A percentile compares a stretch with the other conserved stretches of the same genome.
phyloP scores from a whole-genome alignment of 2,797 vertebrate genomes.

The Botia almorhae region DNA sequence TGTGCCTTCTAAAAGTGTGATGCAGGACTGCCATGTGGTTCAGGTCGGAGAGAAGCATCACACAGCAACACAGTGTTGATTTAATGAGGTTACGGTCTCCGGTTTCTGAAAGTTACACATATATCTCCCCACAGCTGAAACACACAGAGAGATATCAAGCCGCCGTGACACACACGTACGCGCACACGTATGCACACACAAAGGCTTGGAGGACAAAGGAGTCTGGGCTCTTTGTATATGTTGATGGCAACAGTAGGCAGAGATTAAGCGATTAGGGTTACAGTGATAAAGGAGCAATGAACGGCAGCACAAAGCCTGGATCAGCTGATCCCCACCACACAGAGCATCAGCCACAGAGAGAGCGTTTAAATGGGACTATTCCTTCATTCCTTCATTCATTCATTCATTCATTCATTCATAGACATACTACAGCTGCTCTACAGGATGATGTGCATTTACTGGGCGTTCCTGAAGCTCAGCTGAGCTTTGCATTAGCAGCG shows the following conservation, averaged over 20 bases:
- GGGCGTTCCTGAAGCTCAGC: too few species aligned
- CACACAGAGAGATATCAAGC: conserved; percentile 58
- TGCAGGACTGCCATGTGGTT: not conserved
- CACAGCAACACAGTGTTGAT: conserved; percentile 34
- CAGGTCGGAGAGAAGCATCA: conserved; percentile 7
- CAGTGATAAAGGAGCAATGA: conserved; percentile 68
- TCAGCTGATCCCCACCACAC: conserved; percentile 37
- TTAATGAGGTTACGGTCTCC: conserved; percentile 50
- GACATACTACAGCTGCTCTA: not conserved
- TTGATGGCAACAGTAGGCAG: conserved; percentile 88
- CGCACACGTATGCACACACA: conserved; percentile 53
- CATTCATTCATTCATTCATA: conserved; percentile 21
- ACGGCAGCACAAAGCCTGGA: conserved; percentile 36
- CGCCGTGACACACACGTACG: conserved; percentile 37
- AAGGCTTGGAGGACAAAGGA: conserved; percentile 84
- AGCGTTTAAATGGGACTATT: conserved; percentile 14
- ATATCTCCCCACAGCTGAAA: conserved; percentile 43
- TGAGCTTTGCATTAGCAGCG: too few species aligned
- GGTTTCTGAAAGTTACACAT: conserved; percentile 52
- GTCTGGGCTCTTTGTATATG: conserved; percentile 90
- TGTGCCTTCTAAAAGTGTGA: conserved; percentile 11
- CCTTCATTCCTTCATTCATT: not conserved
- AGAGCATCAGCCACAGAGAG: not conserved
- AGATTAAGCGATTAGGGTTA: conserved; percentile 89
- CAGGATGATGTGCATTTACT: too few species aligned